Evolutionary conservation across 2,888 invertebrate species (phyloP), one percentile per base, ranked within the genome.

Genomic region (Blomia tropicalis): DNA sequence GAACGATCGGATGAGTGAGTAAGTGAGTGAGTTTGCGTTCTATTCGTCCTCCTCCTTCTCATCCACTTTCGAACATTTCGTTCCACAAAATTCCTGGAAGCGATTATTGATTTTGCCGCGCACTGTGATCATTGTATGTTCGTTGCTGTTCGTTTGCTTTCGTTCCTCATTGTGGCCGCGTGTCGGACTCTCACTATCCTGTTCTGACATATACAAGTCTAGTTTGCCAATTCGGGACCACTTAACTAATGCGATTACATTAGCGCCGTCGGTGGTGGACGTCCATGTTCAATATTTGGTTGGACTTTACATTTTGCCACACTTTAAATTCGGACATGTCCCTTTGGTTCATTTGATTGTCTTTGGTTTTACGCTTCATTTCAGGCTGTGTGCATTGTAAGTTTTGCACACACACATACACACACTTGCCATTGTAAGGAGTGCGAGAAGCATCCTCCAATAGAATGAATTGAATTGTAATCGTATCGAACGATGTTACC

Each of bases 61-160:
- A 7, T 17, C 36, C 36, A 17, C 36, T 7, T 36, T 36, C n/a
- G n/a, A 41, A n/a, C n/a, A 27, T 47, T 19, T n/a, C 22, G 22
- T 14, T 47, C n/a, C n/a, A 19, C n/a, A 14, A 7, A 27, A 47
- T 47, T 47, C 51, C 51, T 47, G 51, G 51, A 47, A 47, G 27
- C 51, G 51, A 47, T 47, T 47, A 47, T 47, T 47, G 51, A 47
- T 47, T 47, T 47, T n/a, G 51, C 51, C 51, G 41, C 41, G 41
- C 41, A n/a, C 41, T 41, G 41, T n/a, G 51, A 47, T 47, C 51
- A 47, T 47, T n/a, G 51, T 47, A 7, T n/a, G 7, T 47, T n/a
- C 36, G 36, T 17, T 7, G 17, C 17, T 7, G 36, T 36, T 36
- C 36, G 36, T 17, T 17, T 36, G 36, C 7, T 36, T 7, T 7